Percentiles rank a stretch among this genome's conserved stretches.
Conservation (phyloP, 2,888 invertebrate species). For the Listrodromus nycthemerus region DNA sequence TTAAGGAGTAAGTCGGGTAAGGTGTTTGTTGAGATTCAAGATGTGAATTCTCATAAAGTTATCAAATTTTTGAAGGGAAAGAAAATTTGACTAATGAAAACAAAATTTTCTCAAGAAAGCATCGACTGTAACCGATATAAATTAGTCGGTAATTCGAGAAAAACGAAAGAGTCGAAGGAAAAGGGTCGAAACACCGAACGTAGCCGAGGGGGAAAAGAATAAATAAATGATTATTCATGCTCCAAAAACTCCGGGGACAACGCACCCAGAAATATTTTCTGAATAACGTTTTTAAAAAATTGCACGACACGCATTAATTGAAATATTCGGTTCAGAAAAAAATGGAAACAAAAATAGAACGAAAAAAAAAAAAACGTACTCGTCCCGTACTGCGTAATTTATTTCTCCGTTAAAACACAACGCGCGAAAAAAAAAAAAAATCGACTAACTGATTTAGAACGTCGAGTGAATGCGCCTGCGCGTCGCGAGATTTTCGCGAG, state of each 20-base stretch:
- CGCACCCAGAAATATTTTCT: not conserved
- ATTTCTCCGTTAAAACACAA: not conserved
- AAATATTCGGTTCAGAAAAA: not conserved
- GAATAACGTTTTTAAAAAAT: not conserved
- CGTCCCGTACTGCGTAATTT: not conserved
- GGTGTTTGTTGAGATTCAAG: too few relatives aligned
- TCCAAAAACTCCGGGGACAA: not conserved
- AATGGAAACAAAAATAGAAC: not conserved
- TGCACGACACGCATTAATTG: not conserved
- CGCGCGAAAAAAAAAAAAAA: slow-evolving; percentile 17
- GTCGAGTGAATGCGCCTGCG: not conserved
- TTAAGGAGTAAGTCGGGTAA: too few relatives aligned
- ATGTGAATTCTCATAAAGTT: not conserved
- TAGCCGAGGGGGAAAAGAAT: not conserved
- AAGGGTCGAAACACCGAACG: slow-evolving; percentile 1
- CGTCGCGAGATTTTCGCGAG: not conserved
- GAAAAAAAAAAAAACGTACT: not conserved
- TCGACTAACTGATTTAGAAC: slow-evolving; percentile 7
- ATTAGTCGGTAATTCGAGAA: not conserved
- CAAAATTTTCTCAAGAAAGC: not conserved
- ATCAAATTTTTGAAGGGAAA: not conserved
- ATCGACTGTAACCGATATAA: not conserved
- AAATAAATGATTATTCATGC: slow-evolving; percentile 9
- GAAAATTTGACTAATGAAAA: not conserved
- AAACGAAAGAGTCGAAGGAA: not conserved